Base-by-base conservation (phyloP, 1,140 invertebrate genomes). In the Bactericera cockerelli region DNA sequence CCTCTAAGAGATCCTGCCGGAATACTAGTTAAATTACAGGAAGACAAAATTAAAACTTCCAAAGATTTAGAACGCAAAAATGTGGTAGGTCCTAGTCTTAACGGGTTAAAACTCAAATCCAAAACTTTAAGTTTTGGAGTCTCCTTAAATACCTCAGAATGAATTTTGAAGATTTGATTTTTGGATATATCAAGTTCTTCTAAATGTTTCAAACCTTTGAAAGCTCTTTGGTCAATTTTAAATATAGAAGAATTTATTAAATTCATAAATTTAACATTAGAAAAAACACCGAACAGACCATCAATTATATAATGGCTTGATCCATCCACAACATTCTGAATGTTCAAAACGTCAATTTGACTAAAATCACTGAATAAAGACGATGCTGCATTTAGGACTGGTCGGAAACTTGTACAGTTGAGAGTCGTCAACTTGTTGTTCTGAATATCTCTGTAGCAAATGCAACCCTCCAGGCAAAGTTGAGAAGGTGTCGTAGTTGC, bases 101-200 rank as follows among this genome's bases (percentile, higher is more conserved):
- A 39, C 3, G 61, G 63, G 57, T 67, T 67, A 1, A 63, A 62
- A 55, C 64, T 60, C 10, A 67, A 57, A 36, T 58, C 59, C 6
- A 66, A 57, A 13, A 33, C 58, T 26, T 33, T 54, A 10, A 67
- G 56, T 31, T 59, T 59, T 8, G 24, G 39, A 11, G 64, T 39
- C 16, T 55, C 26, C 16, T 60, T 60, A 33, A 66, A 67, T 11
- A 63, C 61, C 21, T 58, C 38, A 0, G 80, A 77, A 54, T 85
- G 75, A 10, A 93, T 69, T 1, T 74, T 77, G 26, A 73, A 74
- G 3, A 94, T 80, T 1, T 75, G 73, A 67, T 94, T 94, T 59
- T 77, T 76, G 1, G 87, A 87, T 49, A 93, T 71, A 68, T 94
- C 87, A 28, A 94, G 72, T 70, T 93, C 87, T 28, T 91, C 87